phyloP scores from a whole-genome alignment of 2,888 invertebrate species.

The Noctua comes region DNA sequence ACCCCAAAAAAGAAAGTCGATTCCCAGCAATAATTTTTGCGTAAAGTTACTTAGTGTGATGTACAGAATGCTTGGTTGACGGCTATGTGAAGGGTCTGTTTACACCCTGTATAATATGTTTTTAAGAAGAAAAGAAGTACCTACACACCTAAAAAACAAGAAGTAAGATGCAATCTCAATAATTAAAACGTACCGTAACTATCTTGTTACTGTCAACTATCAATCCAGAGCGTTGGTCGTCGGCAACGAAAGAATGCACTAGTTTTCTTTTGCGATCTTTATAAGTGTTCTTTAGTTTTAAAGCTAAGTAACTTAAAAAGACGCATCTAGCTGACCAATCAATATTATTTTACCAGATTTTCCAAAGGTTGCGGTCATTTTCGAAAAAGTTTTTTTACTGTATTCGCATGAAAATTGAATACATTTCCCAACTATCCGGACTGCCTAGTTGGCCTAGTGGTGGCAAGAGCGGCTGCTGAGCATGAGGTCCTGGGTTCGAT shows the following conservation, averaged over 20 bases:
- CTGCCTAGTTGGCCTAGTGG: too few relatives aligned
- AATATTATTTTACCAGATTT: background rate
- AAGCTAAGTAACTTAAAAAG: background rate
- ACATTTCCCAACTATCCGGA: background rate
- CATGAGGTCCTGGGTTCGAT: too few relatives aligned
- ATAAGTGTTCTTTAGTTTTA: background rate
- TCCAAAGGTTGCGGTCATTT: background rate
- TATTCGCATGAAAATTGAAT: background rate
- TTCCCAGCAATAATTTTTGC: too few relatives aligned
- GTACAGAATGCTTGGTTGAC: too few relatives aligned
- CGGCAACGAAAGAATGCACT: background rate
- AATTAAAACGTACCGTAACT: conserved; percentile 21
- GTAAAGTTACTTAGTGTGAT: too few relatives aligned
- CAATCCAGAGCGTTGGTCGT: conserved; percentile 25
- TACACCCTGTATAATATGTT: too few relatives aligned
- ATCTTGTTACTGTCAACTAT: conserved; percentile 17
- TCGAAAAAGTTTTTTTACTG: background rate
- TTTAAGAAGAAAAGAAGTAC: background rate
- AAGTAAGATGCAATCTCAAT: conserved; percentile 20
- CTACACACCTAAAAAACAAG: background rate
- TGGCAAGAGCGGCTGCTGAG: too few relatives aligned
- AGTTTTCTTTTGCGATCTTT: conserved; percentile 7
- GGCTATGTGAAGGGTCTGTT: too few relatives aligned
- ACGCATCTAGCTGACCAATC: background rate
- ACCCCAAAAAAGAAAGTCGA: too few relatives aligned